phyloP scores from a whole-genome alignment of 2,888 invertebrate genomes.

The Drosophila lacicola region DNA sequence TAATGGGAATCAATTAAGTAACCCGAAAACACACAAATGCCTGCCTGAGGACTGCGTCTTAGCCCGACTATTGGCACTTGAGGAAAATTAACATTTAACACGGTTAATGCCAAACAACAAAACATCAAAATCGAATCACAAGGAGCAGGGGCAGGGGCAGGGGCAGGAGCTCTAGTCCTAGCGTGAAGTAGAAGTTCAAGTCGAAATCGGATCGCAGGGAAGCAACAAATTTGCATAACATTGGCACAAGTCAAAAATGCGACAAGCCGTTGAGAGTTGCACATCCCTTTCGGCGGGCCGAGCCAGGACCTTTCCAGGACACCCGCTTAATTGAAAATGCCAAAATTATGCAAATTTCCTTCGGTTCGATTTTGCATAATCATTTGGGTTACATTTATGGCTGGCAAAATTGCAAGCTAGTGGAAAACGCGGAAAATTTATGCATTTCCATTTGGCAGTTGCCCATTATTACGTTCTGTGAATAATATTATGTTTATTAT shows the following conservation, averaged over 20 bases:
- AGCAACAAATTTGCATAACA: conserved; percentile 67
- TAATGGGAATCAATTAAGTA: conserved; percentile 61
- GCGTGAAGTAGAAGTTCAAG: conserved; percentile 7
- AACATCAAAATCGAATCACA: conserved; percentile 64
- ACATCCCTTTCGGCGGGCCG: conserved; percentile 30
- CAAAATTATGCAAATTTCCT: conserved; percentile 64
- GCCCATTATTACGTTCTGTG: conserved; percentile 18
- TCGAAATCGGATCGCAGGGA: conserved; percentile 29
- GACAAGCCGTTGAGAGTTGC: conserved; percentile 31
- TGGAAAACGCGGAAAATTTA: conserved; percentile 53
- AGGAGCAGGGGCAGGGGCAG: conserved; percentile 13
- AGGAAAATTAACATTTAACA: conserved; percentile 75
- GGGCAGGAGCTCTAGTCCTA: background rate
- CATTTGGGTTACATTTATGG: conserved; percentile 54
- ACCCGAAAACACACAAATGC: conserved; percentile 44
- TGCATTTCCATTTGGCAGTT: conserved; percentile 58
- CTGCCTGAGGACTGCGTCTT: conserved; percentile 32
- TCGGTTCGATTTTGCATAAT: conserved; percentile 53
- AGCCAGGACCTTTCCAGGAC: conserved; percentile 13
- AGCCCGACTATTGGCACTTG: conserved; percentile 61
- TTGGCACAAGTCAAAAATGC: conserved; percentile 76
- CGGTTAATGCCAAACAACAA: conserved; percentile 71
- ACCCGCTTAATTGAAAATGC: conserved; percentile 64
- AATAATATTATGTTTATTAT: conserved; percentile 34
- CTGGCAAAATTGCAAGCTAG: conserved; percentile 31